Conservation (phyloP, 1,140 invertebrate genomes). For the Trachelipus rathkii region DNA sequence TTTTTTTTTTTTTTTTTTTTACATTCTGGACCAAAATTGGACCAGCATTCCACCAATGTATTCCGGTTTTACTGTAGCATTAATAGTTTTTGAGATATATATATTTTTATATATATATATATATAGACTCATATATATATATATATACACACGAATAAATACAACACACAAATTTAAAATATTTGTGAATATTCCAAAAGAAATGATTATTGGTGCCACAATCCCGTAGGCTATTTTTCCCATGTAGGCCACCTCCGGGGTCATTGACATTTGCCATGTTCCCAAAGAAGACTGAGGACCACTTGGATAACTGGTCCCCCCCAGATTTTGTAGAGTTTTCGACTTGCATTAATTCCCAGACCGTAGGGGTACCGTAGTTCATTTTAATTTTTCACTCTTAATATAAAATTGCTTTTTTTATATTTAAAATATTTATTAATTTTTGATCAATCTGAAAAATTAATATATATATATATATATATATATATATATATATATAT, state of each 20-base stretch:
- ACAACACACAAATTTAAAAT: slow-evolving; percentile 52
- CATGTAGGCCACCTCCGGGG: slow-evolving; percentile 22
- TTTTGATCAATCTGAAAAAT: no score
- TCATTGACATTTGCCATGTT: neutral
- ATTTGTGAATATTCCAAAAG: slow-evolving; percentile 51
- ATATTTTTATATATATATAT: no score
- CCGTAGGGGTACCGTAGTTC: neutral
- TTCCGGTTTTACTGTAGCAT: no score
- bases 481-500: no score
- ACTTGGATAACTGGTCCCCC: neutral
- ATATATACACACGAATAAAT: slow-evolving; percentile 46
- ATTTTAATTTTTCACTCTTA: neutral
- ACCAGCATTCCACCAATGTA: no score
- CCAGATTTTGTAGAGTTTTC: neutral
- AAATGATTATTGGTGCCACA: slow-evolving; percentile 50
- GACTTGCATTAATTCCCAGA: neutral
- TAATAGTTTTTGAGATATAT: no score
- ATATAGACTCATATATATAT: no score
- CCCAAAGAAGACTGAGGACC: neutral
- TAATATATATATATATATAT: no score
- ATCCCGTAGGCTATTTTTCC: slow-evolving; percentile 47
- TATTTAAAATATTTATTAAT: no score
- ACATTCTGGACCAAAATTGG: no score
- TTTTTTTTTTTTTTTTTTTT: no score
- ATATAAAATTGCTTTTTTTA: no score